Conservation (phyloP, 2,797 vertebrate genomes). For the Pseudotriccus pelzelni region DNA sequence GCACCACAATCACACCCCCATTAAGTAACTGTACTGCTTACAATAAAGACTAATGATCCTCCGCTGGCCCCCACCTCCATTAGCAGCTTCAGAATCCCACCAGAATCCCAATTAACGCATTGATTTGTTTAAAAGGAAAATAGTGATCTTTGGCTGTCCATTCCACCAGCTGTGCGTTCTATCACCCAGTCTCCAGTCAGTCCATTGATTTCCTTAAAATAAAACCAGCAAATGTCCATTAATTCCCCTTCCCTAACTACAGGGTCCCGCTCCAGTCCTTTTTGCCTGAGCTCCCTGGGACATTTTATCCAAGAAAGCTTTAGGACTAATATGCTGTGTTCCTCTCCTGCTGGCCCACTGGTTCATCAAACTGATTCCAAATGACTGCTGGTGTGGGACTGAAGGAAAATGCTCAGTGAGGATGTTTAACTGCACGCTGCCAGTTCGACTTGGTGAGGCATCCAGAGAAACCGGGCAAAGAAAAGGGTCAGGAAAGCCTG, state of each 20-base stretch:
- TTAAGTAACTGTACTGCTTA: slow-evolving; percentile 45
- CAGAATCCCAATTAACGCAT: slow-evolving; percentile 66
- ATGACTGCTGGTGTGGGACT: slow-evolving; percentile 49
- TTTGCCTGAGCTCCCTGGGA: background rate
- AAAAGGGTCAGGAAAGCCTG: slow-evolving; percentile 41
- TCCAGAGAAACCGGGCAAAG: background rate
- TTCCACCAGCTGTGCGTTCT: slow-evolving; percentile 57
- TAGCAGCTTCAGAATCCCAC: slow-evolving; percentile 60
- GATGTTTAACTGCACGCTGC: slow-evolving; percentile 11
- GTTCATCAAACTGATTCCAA: slow-evolving; percentile 58
- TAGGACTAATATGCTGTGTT: background rate
- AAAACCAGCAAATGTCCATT: slow-evolving; percentile 29
- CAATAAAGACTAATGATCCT: slow-evolving; percentile 57
- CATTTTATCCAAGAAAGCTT: slow-evolving; percentile 1
- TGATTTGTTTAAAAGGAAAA: slow-evolving; percentile 66
- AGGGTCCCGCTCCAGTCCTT: slow-evolving; percentile 9
- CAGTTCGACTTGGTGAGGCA: slow-evolving; percentile 10
- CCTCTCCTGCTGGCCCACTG: slow-evolving; percentile 48
- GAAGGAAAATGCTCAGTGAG: slow-evolving; percentile 16
- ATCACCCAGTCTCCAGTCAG: slow-evolving; percentile 32
- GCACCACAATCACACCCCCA: slow-evolving; percentile 20
- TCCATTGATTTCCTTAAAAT: slow-evolving; percentile 59
- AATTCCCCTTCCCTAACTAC: background rate
- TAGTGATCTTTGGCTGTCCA: slow-evolving; percentile 54
- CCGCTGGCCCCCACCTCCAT: slow-evolving; percentile 27